Evolutionary conservation across 1,140 invertebrate species (phyloP), one percentile per base, ranked within the genome.

Genomic region (Glossosoma conforme): DNA sequence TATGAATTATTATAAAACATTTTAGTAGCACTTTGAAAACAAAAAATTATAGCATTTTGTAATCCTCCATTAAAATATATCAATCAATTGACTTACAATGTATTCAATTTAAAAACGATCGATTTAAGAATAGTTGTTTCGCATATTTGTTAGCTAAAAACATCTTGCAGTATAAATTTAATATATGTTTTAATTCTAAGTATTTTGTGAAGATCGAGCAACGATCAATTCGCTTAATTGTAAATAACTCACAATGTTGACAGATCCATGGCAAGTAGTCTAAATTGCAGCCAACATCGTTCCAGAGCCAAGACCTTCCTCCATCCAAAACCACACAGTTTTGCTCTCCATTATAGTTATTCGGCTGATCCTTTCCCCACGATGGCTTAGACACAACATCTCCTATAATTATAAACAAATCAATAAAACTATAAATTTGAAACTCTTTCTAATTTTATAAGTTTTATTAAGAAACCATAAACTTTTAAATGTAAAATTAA

Each of bases 291-390:
- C 90, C 91, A 18, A 96, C 91, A 72, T 96, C 92, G 67, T 96
- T 96, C 91, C 91, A 96, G 0, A 87, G 72, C 92, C 92, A 95
- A 32, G 83, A 82, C 43, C 89, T 77, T 0, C 87, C 90, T 2
- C 91, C 91, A 62, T 96, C 92, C 44, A 95, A 70, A 5, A 94
- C 89, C 2, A 89, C 90, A 67, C 91, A 95, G 67, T 95, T 94
- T 67, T 96, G 92, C 62, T 95, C 89, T 0, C 91, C 89, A 61
- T 94, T 95, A 70, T 95, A 95, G 62, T 95, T 96, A 64, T 95
- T 95, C 0, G 92, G 92, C 62, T 96, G 92, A 61, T 93, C 91
- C 63, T 90, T 89, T 24, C 90, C 91, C 92, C 92, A 95, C 1
- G 85, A 77, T 4, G 89, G 89, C 55, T 82, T 84, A 9, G 77